These are phyloP conservation scores for Heteractis magnifica DNA, from an alignment of 92 coral and sea anemone species.

Conservation along the genomic window DNA sequence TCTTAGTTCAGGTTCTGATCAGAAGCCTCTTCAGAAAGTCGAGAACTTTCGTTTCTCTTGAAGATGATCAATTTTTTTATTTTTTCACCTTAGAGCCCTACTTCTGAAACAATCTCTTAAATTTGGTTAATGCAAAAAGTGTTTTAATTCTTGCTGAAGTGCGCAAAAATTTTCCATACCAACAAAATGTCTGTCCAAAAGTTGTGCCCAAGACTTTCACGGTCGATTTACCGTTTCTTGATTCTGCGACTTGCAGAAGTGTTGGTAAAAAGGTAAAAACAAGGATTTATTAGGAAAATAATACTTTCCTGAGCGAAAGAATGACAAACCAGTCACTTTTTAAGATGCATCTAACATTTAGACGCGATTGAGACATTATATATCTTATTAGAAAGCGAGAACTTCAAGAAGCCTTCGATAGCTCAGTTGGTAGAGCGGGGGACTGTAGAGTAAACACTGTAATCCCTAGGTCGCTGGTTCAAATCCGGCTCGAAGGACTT, in stretches of 20 bases:
- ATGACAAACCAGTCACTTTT: neutral
- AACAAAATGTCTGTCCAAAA: neutral
- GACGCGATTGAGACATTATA: neutral
- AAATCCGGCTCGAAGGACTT: constrained; percentile 63
- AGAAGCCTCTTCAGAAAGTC: too few relatives aligned
- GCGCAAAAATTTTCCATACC: too few relatives aligned
- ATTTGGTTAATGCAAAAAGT: too few relatives aligned
- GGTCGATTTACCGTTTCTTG: neutral
- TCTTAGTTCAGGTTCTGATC: too few relatives aligned
- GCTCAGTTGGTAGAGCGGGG: constrained; percentile 94
- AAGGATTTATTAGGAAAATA: neutral
- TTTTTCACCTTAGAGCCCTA: too few relatives aligned
- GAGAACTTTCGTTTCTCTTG: too few relatives aligned
- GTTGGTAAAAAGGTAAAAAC: neutral
- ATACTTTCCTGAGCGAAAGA: neutral
- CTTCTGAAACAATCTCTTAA: too few relatives aligned
- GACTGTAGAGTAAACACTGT: constrained; percentile 59
- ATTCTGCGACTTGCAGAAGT: neutral
- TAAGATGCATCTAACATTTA: neutral
- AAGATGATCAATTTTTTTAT: too few relatives aligned
- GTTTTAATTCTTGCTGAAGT: too few relatives aligned
- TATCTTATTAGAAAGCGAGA: neutral
- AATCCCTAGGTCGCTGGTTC: constrained; percentile 68
- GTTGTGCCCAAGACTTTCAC: neutral
- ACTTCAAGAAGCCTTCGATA: constrained; percentile 54